Evolutionary conservation across 2,113 vertebrate genomes (phyloP), one percentile per base, ranked within the genome.

Genomic region (Geococcyx californianus): DNA sequence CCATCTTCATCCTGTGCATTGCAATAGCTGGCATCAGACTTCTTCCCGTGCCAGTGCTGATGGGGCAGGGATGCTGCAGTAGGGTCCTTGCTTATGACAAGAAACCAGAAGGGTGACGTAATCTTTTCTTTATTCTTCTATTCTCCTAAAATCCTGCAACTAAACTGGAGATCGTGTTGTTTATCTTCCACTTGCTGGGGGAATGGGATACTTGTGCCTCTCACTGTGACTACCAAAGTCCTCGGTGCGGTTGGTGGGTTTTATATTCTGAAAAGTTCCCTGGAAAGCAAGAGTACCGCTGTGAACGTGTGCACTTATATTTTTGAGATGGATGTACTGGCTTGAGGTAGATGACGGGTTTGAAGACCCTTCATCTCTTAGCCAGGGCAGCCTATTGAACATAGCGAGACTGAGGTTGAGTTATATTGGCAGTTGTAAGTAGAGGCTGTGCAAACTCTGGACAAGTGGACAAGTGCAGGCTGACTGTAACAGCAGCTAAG

Each of bases 291-390:
- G 14, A 45, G 14, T 4, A 3, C 26, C 5, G 0, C 4, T 45
- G 33, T 24, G 60, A 54, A 2, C 3, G 34, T 10, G 3, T 3
- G n/a, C 19, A n/a, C 11, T 38, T 28, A 0, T 2, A 1, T n/a
- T 40, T 44, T 18, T 31, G 40, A 76, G 54, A 10, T 17, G 68
- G 15, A 1, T 18, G 28, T 38, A 10, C 11, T 70, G 68, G 16
- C 15, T 60, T 10, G 44, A 63, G n/a, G 60, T 12, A 9, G 55
- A 2, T 25, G 38, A 10, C 3, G 2, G 34, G 3, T 49, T 26
- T 68, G 77, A 31, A 66, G 45, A 25, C 29, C 51, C 26, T 28
- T 45, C 12, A 3, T 29, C 3, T n/a, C 44, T 1, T 3, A 2
- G 26, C 33, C 31, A 28, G 86, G 21, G 8, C 11, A 40, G 70